A percentile compares a stretch with the other conserved stretches of the same genome.
Evolutionary conservation across 2,888 invertebrate genomes (phyloP).

Genomic region (Drosophila leonis): DNA sequence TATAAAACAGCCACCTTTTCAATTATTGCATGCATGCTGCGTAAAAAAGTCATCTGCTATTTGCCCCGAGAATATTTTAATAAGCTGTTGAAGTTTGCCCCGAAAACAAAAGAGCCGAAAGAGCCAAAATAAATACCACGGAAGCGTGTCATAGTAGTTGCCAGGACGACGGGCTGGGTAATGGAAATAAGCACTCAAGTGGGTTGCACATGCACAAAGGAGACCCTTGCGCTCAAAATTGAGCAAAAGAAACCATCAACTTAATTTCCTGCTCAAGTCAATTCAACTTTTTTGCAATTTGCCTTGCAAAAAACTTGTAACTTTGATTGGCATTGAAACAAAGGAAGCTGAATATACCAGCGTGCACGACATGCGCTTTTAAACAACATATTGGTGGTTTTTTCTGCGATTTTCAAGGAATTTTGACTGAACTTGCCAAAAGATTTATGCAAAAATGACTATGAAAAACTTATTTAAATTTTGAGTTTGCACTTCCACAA

Average conservation of each 20-base stretch:
- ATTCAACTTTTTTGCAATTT: slow-evolving; percentile 78
- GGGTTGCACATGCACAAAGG: slow-evolving; percentile 30
- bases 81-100: slow-evolving; percentile 54
- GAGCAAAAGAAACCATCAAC: slow-evolving; percentile 65
- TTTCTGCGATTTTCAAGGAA: background rate
- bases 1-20: no score
- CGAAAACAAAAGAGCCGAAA: slow-evolving; percentile 38
- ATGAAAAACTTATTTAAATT: no score
- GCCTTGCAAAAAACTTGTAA: slow-evolving; percentile 64
- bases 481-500: no score
- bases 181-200: slow-evolving; percentile 46
- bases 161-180: slow-evolving; percentile 7
- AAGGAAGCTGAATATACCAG: slow-evolving; percentile 43
- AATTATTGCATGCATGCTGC: background rate
- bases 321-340: slow-evolving; percentile 77
- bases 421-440: no score
- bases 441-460: no score
- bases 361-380: background rate
- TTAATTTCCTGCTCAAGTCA: slow-evolving; percentile 78
- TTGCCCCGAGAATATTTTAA: slow-evolving; percentile 58
- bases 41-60: slow-evolving; percentile 36
- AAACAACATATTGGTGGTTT: background rate
- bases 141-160: slow-evolving; percentile 38
- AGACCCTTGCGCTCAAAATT: slow-evolving; percentile 39
- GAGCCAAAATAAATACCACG: slow-evolving; percentile 6